Evolutionary conservation across 2,113 vertebrate genomes (phyloP).

Genomic region (Shinisaurus crocodilurus): DNA sequence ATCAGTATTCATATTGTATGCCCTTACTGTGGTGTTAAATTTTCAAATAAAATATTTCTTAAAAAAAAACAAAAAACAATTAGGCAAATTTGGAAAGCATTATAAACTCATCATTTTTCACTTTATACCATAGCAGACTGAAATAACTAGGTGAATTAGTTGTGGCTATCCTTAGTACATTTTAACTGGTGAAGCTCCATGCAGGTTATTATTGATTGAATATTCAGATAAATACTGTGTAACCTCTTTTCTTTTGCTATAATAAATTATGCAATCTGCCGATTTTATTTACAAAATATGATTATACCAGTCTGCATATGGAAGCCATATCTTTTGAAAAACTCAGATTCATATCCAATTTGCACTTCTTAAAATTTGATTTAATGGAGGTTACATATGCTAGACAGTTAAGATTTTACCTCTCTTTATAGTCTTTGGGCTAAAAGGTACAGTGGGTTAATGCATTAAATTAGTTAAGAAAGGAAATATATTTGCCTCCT

Average conservation of each 20-base stretch:
- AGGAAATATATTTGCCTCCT: not conserved
- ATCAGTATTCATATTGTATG: not conserved
- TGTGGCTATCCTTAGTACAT: too few species aligned
- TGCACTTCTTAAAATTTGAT: slow-evolving; percentile 9
- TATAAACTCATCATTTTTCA: not conserved
- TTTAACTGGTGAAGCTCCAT: not conserved
- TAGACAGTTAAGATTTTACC: not conserved
- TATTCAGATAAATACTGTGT: slow-evolving; percentile 6
- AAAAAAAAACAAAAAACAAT: not conserved
- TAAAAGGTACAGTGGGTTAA: slow-evolving; percentile 7
- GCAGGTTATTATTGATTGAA: not conserved
- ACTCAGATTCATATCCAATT: not conserved
- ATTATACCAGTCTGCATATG: not conserved
- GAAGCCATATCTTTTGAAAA: not conserved
- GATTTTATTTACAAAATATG: not conserved
- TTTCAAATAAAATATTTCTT: not conserved
- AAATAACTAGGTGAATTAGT: not conserved
- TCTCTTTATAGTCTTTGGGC: not conserved
- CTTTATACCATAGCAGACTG: not conserved
- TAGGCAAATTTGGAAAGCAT: not conserved
- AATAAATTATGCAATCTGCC: not conserved
- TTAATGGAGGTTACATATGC: not conserved
- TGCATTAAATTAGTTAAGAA: slow-evolving; percentile 7
- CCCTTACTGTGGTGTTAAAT: not conserved
- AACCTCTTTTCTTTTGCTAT: not conserved